Evolutionary conservation across 2,113 vertebrate genomes (phyloP), one percentile per base, ranked within the genome.

Genomic region (Andinoacara biseriatus): DNA sequence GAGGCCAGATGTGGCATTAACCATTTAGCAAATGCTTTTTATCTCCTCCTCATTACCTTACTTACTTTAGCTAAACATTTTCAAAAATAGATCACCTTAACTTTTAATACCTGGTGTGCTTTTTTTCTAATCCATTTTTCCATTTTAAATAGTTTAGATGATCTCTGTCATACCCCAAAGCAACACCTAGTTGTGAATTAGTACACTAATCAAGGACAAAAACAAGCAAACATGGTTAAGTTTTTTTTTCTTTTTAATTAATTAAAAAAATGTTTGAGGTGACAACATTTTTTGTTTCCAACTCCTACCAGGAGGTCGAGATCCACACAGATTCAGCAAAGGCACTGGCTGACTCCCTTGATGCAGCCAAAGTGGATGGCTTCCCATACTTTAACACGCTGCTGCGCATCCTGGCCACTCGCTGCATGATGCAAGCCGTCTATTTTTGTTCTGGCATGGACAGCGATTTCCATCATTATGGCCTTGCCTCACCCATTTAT

Each of bases 361-460:
- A 99, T 83, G 90, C 58, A 77, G 97, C 97, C 1, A 96, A 95
- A 59, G 95, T 95, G 74, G 92, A 95, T 3, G 60, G 87, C 1
- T 99, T 97, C 74, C 95, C 95, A 0, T 99, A 99, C 87, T 95
- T 99, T 33, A 99, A 99, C 86, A 99, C 97, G 0, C 92, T 99
- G 4, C 84, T 99, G 88, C 95, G 98, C 78, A 99, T 99, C 94
- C 90, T 99, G 87, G 90, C 98, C 77, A 99, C 98, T 35, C 98
- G 98, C 80, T 99, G 98, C 94, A 99, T 99, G 98, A 99, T 99
- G 98, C 98, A 99, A 90, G 98, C 98, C 0, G 96, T 99, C 56
- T 99, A 99, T 91, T 99, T 99, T 90, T 99, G 98, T 90, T 99
- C 98, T 0, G 98, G 98, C 80, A 97, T 99, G 98, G 98, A 99